Evolutionary conservation across 1,140 invertebrate species (phyloP).

Genomic region (Papilio aristodemus): DNA sequence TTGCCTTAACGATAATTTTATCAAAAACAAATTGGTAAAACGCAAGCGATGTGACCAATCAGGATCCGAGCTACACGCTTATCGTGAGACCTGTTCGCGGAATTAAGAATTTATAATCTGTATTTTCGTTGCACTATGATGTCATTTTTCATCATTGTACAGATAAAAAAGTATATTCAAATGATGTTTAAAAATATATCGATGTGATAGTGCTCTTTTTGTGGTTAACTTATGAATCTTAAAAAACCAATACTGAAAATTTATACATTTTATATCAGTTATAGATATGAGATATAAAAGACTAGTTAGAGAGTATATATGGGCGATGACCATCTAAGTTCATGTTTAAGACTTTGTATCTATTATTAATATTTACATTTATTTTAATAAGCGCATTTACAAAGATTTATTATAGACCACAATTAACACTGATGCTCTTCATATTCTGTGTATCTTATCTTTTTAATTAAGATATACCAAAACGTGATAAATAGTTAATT

Average conservation of each 20-base stretch:
- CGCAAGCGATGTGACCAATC: slow-evolving; percentile 11
- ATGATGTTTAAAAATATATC: too few species aligned
- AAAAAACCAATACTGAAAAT: neutral
- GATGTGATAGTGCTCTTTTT: too few species aligned
- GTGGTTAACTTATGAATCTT: too few species aligned
- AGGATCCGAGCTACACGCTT: neutral
- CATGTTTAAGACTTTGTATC: neutral
- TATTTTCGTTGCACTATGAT: neutral
- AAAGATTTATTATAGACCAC: too few species aligned
- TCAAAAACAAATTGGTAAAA: slow-evolving; percentile 13
- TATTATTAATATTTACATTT: neutral
- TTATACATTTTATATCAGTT: neutral
- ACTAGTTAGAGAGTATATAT: neutral
- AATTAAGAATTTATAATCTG: neutral
- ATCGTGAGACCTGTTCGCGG: neutral
- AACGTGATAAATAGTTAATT: slow-evolving; percentile 1
- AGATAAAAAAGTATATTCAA: too few species aligned
- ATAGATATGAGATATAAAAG: neutral
- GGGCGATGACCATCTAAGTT: neutral
- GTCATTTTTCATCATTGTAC: neutral
- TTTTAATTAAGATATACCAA: neutral
- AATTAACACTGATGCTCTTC: too few species aligned
- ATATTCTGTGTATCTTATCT: too few species aligned
- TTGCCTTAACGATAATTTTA: neutral
- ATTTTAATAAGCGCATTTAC: neutral